Evolutionary conservation across 2,797 vertebrate species (phyloP), one percentile per base, ranked within the genome.

Genomic region (Pampus argenteus): DNA sequence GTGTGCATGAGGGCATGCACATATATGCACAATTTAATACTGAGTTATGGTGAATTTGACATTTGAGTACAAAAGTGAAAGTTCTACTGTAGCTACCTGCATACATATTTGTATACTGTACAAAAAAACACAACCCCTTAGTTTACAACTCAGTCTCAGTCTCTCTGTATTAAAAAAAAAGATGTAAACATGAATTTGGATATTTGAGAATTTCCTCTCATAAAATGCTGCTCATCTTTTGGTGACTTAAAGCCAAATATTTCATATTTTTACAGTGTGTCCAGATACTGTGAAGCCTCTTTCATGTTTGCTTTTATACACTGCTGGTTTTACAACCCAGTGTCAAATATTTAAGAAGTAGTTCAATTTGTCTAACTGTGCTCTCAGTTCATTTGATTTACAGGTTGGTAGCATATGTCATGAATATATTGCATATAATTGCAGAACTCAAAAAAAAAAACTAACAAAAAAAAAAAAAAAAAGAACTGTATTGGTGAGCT

Each of bases 21-120:
- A 88, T 86, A 87, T 84, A 89, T 90, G 92, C 89, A 95, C 92
- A 83, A 83, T 82, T 88, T 93, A 95, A 95, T 91, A 94, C 92
- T 95, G 91, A 92, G 89, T 86, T 89, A 88, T 89, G 81, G 86
- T 90, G 92, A 89, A 91, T 92, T 92, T 92, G 91, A 94, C 91
- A 94, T 88, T 92, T 89, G 90, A 92, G 92, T 93, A 94, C 87
- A 94, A 94, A 95, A 92, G 88, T 91, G 90, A 90, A 92, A 93
- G 88, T 86, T 91, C 82, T 88, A 91, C 81, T 78, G 71, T 82
- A 83, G 85, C 88, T 88, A 92, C 87, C 89, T 89, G 90, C 83
- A 92, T 92, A 93, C 90, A 93, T 91, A 87, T 94, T 87, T 89
- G 81, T 90, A 89, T 89, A 91, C 90, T 94, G 91, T 94, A 95